Conservation (phyloP, 2,113 vertebrate species). For the Galemys pyrenaicus region DNA sequence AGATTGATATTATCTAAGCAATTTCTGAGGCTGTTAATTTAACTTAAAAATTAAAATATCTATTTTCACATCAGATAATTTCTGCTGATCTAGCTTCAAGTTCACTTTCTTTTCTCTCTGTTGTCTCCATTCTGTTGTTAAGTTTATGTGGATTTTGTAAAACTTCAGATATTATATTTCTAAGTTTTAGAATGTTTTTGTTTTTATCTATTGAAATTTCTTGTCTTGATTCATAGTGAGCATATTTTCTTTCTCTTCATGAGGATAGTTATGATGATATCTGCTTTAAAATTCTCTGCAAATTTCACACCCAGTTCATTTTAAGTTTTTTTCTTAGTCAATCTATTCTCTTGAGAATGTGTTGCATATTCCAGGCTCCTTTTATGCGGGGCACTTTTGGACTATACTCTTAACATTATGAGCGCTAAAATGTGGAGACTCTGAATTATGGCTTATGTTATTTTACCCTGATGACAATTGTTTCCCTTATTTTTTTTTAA, state of each 20-base stretch:
- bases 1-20: neutral
- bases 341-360: neutral
- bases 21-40: neutral
- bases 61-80: neutral
- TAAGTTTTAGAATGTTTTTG: neutral
- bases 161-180: neutral
- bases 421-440: neutral
- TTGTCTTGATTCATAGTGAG: neutral
- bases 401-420: neutral
- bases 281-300: neutral
- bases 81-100: neutral
- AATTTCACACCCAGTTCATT: neutral
- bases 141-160: neutral
- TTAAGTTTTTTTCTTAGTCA: neutral
- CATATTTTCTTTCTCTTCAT: neutral
- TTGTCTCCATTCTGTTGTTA: neutral
- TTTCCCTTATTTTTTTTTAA: neutral
- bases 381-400: neutral
- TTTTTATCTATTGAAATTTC: neutral
- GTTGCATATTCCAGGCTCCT: neutral
- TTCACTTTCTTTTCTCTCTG: neutral
- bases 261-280: neutral
- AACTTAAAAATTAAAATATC: neutral
- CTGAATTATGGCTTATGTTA: neutral
- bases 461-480: neutral